Evolutionary conservation across 2,113 vertebrate genomes (phyloP), one percentile per base, ranked within the genome.

Genomic region (Epinephelus cyanopodus): DNA sequence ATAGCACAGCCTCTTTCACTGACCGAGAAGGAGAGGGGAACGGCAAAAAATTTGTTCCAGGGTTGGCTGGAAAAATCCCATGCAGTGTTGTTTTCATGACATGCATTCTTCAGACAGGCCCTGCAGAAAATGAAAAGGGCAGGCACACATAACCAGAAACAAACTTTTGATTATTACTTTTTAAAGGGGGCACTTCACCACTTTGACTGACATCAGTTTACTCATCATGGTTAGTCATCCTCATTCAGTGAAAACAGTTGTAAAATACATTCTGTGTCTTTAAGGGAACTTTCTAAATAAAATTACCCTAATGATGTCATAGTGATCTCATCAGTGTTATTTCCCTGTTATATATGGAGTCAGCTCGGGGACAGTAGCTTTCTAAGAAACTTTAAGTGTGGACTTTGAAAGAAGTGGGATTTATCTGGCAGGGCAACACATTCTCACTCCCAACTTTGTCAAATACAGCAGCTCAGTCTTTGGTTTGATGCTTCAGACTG

Each of bases 31-130:
- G 27, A 78, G 39, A 61, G 61, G 52, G 45, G 25, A 83, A 69
- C 18, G 17, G 66, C 64, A 75, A 67, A 39, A 79, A 77, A 79
- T 83, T 58, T 39, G 69, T 90, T 83, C 67, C 53, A 69, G 72
- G n/a, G 58, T 54, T 65, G 64, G 74, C 47, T 79, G 64, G 73
- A 25, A 27, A 84, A 84, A 78, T 50, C 42, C 56, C 60, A 61
- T 27, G 45, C 10, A 68, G 47, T 5, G 56, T 37, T 82, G 71
- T 83, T 87, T 83, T 84, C 47, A 61, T 73, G 78, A 79, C 66
- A 57, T 62, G 65, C 63, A 79, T 79, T 88, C 71, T 77, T 78
- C 17, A 75, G 8, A 79, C n/a, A 10, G 29, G 74, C 63, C 12
- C 13, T 15, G 56, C 7, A 23, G 71, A 74, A 67, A 37, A 70